Evolutionary conservation across 2,888 invertebrate species (phyloP), one percentile per base, ranked within the genome.

Genomic region (Cistogaster globosa): DNA sequence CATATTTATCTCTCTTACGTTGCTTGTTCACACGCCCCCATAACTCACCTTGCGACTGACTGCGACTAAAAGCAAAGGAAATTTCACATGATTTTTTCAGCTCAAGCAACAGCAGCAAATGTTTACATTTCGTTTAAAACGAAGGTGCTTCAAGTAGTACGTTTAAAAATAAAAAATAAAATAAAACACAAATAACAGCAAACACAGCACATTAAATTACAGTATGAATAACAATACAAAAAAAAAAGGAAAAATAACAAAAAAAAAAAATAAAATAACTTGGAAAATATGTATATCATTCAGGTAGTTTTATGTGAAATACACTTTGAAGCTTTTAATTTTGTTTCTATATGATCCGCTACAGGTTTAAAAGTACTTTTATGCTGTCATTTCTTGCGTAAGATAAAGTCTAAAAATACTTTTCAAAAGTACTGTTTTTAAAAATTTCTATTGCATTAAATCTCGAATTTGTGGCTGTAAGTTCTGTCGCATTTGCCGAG

Each of bases 1-100:
- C 86, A 83, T 83, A 86, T 79, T 82, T 89, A 90, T 88, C 87
- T 87, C 86, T 89, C 90, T 89, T 89, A 90, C 90, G 89, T 90
- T 90, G 88, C 89, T 88, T 87, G 88, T 89, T 90, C 89, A 89
- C 90, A 90, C 90, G 90, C 90, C 90, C 90, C 89, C 89, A 87
- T 83, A 88, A 88, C 86, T 87, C 84, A 86, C 87, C 86, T 84
- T 86, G 86, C 87, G 76, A 84, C 82, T 83, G 81, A 81, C 81
- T 81, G 84, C 77, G 83, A 84, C 81, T 77, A 38, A 78, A 78
- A 69, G 77, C 71, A 74, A 82, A 78, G 77, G 48, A 85, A 85
- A 85, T 82, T 77, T 83, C 82, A 84, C 84, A 84, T 84, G 84
- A 83, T 81, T 78, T 80, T 75, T 72, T 86, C 53, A 75, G 75